Evolutionary conservation across 2,113 vertebrate genomes (phyloP).

Genomic region (Pteropus alecto): DNA sequence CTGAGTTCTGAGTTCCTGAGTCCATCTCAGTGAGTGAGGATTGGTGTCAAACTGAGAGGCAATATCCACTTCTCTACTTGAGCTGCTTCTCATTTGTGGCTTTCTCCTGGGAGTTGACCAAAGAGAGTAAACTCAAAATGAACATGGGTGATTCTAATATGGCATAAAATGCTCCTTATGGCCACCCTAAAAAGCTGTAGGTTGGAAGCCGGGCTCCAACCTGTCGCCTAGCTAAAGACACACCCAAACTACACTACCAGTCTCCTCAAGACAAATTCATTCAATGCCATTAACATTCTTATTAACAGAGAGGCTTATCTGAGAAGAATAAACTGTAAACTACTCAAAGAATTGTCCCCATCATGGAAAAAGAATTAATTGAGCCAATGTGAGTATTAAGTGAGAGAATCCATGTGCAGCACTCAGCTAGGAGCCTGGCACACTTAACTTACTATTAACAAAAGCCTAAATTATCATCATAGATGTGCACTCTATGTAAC

Average conservation of each 20-base stretch:
- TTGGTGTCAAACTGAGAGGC: neutral
- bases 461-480: neutral
- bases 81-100: neutral
- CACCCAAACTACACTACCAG: neutral
- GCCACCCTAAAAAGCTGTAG: neutral
- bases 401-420: neutral
- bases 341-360: neutral
- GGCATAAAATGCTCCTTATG: too few relatives aligned
- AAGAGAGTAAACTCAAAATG: neutral
- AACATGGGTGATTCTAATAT: fast-evolving
- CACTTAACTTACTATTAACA: neutral
- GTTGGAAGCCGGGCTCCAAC: neutral
- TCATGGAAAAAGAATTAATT: neutral
- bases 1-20: neutral
- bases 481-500: neutral
- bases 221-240: neutral
- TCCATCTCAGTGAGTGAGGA: neutral
- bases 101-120: neutral
- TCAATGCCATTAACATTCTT: neutral
- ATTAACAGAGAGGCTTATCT: neutral
- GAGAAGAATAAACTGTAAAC: neutral
- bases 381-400: neutral
- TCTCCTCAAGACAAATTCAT: neutral
- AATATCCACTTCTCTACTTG: fast-evolving
- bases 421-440: neutral